These are phyloP conservation scores for Pluvianellus socialis DNA, from an alignment of 2,113 vertebrate genomes.

Conservation along the genomic window DNA sequence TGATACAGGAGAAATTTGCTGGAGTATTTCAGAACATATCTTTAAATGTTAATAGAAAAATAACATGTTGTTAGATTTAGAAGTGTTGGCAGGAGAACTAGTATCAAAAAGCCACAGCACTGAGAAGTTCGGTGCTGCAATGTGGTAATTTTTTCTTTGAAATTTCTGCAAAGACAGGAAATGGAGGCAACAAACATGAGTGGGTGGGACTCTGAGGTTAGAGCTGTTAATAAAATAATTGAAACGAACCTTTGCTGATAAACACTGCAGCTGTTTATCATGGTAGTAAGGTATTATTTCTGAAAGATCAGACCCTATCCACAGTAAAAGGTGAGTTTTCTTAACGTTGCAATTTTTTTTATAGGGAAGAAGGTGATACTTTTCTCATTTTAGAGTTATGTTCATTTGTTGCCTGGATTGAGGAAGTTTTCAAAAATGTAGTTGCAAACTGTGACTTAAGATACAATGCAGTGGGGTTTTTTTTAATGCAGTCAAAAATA, in stretches of 20 bases:
- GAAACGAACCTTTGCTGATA: constrained; percentile 58
- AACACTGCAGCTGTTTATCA: constrained; percentile 31
- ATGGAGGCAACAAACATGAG: constrained; percentile 68
- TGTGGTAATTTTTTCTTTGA: constrained; percentile 83
- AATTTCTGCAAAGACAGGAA: constrained; percentile 81
- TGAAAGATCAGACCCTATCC: constrained; percentile 9
- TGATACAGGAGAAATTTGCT: not conserved
- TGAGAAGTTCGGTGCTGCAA: constrained; percentile 53
- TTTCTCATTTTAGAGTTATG: not conserved
- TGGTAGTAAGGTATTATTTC: not conserved
- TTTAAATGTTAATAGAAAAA: not conserved
- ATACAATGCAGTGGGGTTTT: not conserved
- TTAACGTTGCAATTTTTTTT: not conserved
- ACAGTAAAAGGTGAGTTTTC: constrained; percentile 66
- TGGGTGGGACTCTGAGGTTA: constrained; percentile 79
- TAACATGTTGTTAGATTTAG: not conserved
- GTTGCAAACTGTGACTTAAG: not conserved
- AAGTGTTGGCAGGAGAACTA: constrained; percentile 5
- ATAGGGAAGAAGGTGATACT: not conserved
- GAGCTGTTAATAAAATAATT: constrained; percentile 76
- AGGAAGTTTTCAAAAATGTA: not conserved
- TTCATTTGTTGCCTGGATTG: not conserved
- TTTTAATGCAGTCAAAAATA: not conserved
- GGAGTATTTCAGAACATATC: not conserved
- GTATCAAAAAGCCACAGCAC: constrained; percentile 63